Base-by-base conservation (phyloP, 1,140 invertebrate species). In the Streblospio benedicti region DNA sequence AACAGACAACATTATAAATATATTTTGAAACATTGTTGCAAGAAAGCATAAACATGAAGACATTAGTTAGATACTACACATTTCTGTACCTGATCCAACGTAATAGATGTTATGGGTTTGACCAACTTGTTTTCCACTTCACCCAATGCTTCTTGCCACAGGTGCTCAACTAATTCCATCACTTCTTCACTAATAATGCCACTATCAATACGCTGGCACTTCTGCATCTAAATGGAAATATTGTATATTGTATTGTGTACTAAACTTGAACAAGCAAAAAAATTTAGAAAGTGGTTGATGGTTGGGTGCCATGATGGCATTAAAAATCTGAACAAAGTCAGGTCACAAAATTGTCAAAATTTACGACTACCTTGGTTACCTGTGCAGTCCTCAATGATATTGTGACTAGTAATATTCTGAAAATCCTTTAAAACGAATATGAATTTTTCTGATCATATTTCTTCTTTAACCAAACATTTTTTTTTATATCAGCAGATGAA, bases 111-210 rank as follows among this genome's bases (percentile, higher is more conserved):
- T 12, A 73, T 28, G 18, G 68, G 61, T 18, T 38, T 33, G 31
- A 45, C 51, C 5, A 77, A 52, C 5, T 70, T 59, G n/a, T 65
- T 31, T 31, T 69, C 67, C n/a, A 76, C 49, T 32, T 75, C 64
- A 28, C 72, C 69, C 4, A 67, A 43, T 12, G 74, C 71, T 50
- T 77, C 75, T 27, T 50, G 43, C 75, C 75, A 77, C 25, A 77
- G 66, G 43, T 71, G 66, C 27, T 73, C 68, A 33, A 76, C 66
- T 9, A 77, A 58, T 12, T 28, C 31, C 30, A 31, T 28, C 6
- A 55, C 32, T 25, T 43, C 32, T 27, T 51, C 23, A 35, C 31
- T 43, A 12, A 60, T 16, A 5, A 33, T 54, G 16, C 30, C 28
- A 51, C 43, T 23, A 9, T 56, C 31, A 4, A 30, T 41, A 23